Conservation (phyloP, 2,888 invertebrate genomes). For the Campoletis raptor region DNA sequence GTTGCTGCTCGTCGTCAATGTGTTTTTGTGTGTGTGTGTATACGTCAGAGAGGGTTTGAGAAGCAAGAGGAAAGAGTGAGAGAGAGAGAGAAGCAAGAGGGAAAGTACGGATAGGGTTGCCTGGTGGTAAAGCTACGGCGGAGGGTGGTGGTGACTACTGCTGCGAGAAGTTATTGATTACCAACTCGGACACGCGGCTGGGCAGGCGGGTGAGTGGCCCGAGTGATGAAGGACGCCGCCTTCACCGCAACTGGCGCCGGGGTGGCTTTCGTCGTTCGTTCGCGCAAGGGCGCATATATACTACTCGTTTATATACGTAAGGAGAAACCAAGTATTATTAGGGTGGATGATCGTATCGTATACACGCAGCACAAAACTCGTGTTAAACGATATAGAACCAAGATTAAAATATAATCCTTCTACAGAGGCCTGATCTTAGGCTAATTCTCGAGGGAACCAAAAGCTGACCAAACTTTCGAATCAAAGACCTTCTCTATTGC, state of each 20-base stretch:
- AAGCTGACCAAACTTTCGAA: not conserved
- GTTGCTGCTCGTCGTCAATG: conserved; percentile 2
- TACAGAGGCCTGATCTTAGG: not conserved
- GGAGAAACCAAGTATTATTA: conserved; percentile 30
- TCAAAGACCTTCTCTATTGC: not conserved
- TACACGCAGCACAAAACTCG: conserved; percentile 5
- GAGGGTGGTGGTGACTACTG: conserved; percentile 71
- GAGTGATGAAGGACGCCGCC: conserved; percentile 65
- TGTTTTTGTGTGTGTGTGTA: not conserved
- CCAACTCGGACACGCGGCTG: conserved; percentile 75
- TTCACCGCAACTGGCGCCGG: conserved; percentile 53
- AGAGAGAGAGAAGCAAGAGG: conserved; percentile 48
- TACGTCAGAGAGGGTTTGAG: conserved; percentile 34
- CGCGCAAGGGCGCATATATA: conserved; percentile 27
- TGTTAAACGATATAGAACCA: conserved; percentile 12
- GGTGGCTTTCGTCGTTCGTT: conserved; percentile 23
- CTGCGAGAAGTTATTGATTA: conserved; percentile 84
- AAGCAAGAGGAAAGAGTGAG: conserved; percentile 44
- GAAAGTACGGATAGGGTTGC: conserved; percentile 59
- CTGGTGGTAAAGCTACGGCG: conserved; percentile 50
- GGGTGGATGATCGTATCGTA: conserved; percentile 17
- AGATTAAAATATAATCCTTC: conserved; percentile 15
- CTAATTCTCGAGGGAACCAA: not conserved
- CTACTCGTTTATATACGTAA: conserved; percentile 7
- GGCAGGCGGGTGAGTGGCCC: conserved; percentile 70